phyloP scores from a whole-genome alignment of 2,113 vertebrate genomes.

The Cygnus atratus region DNA sequence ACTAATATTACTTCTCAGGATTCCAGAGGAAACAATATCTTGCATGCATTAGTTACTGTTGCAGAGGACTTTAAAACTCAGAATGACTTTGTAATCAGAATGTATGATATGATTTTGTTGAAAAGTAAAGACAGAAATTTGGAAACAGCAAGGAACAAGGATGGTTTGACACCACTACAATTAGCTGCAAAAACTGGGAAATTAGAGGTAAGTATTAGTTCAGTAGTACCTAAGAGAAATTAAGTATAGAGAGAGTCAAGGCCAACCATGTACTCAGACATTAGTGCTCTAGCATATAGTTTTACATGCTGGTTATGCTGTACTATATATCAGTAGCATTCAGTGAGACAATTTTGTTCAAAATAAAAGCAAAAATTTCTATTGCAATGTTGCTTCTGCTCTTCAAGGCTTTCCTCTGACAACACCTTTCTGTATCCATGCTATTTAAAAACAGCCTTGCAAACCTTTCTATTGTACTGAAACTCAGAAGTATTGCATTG shows the following conservation, averaged over 20 bases:
- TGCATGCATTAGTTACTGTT: conserved; percentile 79
- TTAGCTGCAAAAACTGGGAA: conserved; percentile 84
- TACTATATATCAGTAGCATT: background rate
- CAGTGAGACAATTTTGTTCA: background rate
- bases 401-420: background rate
- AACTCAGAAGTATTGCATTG: background rate
- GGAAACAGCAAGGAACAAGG: conserved; percentile 77
- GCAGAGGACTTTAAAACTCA: conserved; percentile 80
- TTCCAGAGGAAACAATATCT: conserved; percentile 81
- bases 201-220: conserved; percentile 70
- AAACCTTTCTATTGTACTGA: background rate
- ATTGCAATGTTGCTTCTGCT: background rate
- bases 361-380: background rate
- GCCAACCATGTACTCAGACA: background rate
- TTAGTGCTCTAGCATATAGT: background rate
- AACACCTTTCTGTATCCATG: background rate
- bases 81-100: conserved; percentile 79
- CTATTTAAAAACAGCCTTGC: background rate
- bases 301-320: background rate
- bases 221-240: background rate
- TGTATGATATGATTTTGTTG: conserved; percentile 81
- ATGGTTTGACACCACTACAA: conserved; percentile 77
- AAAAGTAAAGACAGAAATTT: conserved; percentile 73
- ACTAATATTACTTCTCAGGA: conserved; percentile 79
- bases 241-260: background rate